phyloP scores from a whole-genome alignment of 53 echinoderm and acorn worm species.

The Temnopleurus reevesii region DNA sequence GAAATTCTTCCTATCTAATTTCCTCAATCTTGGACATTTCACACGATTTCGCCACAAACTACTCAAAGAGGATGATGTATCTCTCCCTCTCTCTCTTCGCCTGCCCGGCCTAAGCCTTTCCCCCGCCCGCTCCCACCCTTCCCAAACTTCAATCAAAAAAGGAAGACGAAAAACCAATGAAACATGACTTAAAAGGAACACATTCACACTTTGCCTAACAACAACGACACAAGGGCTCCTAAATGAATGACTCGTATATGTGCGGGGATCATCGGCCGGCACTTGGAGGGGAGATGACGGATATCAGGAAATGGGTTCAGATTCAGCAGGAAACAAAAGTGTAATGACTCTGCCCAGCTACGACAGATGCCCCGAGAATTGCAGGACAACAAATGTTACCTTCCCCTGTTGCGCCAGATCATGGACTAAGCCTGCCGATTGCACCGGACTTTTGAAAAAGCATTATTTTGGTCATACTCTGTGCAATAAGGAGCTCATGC shows the following conservation, averaged over 20 bases:
- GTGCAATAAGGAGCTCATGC: not conserved
- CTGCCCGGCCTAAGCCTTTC: not conserved
- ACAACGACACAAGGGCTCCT: not conserved
- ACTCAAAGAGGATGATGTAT: not conserved
- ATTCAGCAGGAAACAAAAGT: conserved; percentile 58
- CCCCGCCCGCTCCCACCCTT: not conserved
- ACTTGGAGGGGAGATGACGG: conserved; percentile 55
- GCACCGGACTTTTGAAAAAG: not conserved
- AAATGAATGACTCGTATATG: conserved; percentile 40
- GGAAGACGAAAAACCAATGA: not conserved
- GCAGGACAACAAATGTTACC: conserved; percentile 51
- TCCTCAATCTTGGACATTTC: not conserved
- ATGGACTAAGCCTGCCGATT: not conserved
- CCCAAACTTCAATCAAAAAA: not conserved
- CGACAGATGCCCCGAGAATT: conserved; percentile 32
- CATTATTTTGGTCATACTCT: not conserved
- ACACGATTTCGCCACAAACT: not conserved
- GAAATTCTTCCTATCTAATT: conserved; percentile 54
- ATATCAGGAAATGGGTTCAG: conserved; percentile 40
- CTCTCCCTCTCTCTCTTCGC: conserved; percentile 1
- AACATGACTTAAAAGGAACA: not conserved
- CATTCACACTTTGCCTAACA: conserved; percentile 20
- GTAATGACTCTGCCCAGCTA: conserved; percentile 57
- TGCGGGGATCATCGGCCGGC: conserved; percentile 28
- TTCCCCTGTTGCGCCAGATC: conserved; percentile 33